Base-by-base conservation (phyloP, 1,140 invertebrate genomes). In the Philaenus spumarius region DNA sequence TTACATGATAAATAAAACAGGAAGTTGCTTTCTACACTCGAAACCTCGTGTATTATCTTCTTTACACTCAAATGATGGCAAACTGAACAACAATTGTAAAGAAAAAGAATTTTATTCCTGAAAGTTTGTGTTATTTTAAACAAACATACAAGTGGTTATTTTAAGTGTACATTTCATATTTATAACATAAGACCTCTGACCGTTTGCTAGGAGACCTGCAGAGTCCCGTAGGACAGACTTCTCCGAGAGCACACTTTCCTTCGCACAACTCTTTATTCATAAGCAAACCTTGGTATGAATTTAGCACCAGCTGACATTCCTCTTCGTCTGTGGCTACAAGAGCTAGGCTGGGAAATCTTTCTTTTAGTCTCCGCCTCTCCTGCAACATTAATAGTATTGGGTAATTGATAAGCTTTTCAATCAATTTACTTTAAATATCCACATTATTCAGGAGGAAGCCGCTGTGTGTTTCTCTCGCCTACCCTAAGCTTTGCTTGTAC, bases 291-390 rank as follows among this genome's bases (percentile, higher is more conserved):
- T 93, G 86, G 69, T 93, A 95, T 58, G 84, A 87, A 63, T 83
- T 82, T 20, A 95, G 76, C 69, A 90, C 86, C 2, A 82, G 69
- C 9, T 79, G 78, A 62, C 90, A 93, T 55, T 87, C 82, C 26
- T 86, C 80, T 42, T 86, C 80, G 69, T 96, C 93, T 39, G 79
- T 78, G 61, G 83, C 79, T 3, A 82, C 74, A 39, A 93, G 74
- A 1, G 87, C 86, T 47, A 86, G 76, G 48, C 85, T 87, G 1
- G 90, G 90, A 71, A 85, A 95, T 22, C 89, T 81, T 68, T 91
- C 88, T 66, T 87, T 85, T 54, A 96, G 72, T 55, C 91, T 79
- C 60, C 85, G 80, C 40, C 91, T 78, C 72, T 94, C 93, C 87
- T n/a, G n/a, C n/a, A n/a, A n/a, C n/a, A n/a, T n/a, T n/a, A n/a